Percentiles rank a stretch among this genome's conserved stretches.
These are phyloP conservation scores for Chymomyza fuscimana DNA, from an alignment of 2,888 invertebrate genomes.

Conservation along the genomic window DNA sequence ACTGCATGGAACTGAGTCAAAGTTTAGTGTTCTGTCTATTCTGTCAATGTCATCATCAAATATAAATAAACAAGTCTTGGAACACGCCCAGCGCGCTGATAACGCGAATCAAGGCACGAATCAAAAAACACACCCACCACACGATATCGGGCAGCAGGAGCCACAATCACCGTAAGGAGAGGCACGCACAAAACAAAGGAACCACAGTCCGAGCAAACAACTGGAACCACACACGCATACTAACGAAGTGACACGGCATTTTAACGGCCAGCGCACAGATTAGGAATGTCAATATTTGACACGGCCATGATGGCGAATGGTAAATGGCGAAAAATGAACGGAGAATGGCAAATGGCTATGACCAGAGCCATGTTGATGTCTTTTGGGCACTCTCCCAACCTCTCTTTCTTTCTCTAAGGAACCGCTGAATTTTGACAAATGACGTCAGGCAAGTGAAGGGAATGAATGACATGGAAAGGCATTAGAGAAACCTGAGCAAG, in stretches of 20 bases:
- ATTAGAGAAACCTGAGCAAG: slow-evolving; percentile 1
- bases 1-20: background rate
- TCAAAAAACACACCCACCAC: slow-evolving; percentile 66
- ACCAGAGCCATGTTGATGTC: slow-evolving; percentile 5
- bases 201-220: slow-evolving; percentile 29
- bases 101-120: slow-evolving; percentile 54
- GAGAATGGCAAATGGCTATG: slow-evolving; percentile 19
- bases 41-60: slow-evolving; percentile 66
- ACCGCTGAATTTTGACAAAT: slow-evolving; percentile 61
- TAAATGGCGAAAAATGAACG: slow-evolving; percentile 18
- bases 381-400: slow-evolving; percentile 16
- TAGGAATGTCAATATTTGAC: slow-evolving; percentile 71
- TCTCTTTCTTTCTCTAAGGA: background rate
- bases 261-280: slow-evolving; percentile 68
- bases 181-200: slow-evolving; percentile 29
- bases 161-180: slow-evolving; percentile 6
- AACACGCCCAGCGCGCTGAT: slow-evolving; percentile 66
- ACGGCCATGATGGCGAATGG: slow-evolving; percentile 16
- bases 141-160: slow-evolving; percentile 4
- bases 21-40: background rate
- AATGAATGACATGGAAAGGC: background rate
- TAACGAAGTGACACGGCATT: slow-evolving; percentile 71
- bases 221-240: slow-evolving; percentile 61
- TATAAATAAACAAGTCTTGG: slow-evolving; percentile 36
- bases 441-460: slow-evolving; percentile 61